phyloP scores from a whole-genome alignment of 2,888 invertebrate species.

The Acrocyrtus sp. region DNA sequence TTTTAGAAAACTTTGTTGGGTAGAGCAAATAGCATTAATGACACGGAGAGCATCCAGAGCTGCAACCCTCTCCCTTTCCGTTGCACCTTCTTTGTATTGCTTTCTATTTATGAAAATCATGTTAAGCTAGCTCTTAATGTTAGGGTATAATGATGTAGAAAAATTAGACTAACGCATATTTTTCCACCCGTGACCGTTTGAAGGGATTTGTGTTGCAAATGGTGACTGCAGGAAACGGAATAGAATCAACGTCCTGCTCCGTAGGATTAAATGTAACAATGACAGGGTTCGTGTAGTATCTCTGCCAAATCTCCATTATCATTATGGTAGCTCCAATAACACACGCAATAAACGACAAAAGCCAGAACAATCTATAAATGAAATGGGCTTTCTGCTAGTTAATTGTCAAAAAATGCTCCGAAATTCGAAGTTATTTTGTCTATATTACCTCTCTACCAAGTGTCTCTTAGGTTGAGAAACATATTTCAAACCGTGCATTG shows the following conservation, averaged over 20 bases:
- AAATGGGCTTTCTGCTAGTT: background rate
- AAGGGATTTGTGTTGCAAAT: conserved; percentile 60
- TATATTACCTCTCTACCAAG: conserved; percentile 54
- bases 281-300: conserved; percentile 57
- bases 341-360: conserved; percentile 41
- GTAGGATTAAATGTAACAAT: conserved; percentile 58
- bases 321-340: conserved; percentile 35
- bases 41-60: conserved; percentile 34
- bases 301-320: conserved; percentile 48
- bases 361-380: conserved; percentile 57
- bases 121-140: background rate
- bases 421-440: too few species aligned
- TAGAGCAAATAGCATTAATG: conserved; percentile 45
- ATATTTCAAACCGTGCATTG: conserved; percentile 53
- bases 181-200: conserved; percentile 33
- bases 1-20: conserved; percentile 49
- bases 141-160: background rate
- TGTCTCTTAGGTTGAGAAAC: conserved; percentile 52
- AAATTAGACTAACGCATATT: conserved; percentile 25
- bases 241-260: conserved; percentile 49
- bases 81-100: conserved; percentile 4
- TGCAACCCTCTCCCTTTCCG: background rate
- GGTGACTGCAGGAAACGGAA: conserved; percentile 61
- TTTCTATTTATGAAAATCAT: conserved; percentile 4
- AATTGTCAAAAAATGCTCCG: background rate